phyloP scores from a whole-genome alignment of 1,140 invertebrate species.

The Drosophila insularis region DNA sequence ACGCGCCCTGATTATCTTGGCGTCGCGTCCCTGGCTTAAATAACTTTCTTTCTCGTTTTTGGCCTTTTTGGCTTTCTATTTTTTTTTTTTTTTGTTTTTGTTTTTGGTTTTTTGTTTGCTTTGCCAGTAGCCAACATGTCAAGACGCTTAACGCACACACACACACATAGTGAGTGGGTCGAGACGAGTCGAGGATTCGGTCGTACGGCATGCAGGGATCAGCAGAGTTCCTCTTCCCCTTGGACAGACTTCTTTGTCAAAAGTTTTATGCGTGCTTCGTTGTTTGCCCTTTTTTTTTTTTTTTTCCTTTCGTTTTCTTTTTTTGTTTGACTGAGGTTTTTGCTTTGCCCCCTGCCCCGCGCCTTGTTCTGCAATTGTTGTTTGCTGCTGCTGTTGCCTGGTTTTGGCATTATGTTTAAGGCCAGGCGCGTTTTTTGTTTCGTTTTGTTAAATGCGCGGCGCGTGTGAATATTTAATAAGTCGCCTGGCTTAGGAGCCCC shows the following conservation, averaged over 20 bases:
- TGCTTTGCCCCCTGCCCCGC: slow-evolving; percentile 9
- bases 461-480: slow-evolving; percentile 82
- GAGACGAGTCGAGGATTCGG: slow-evolving; percentile 48
- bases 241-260: slow-evolving; percentile 63
- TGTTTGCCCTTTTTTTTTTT: slow-evolving; percentile 63
- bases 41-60: slow-evolving; percentile 59
- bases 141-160: slow-evolving; percentile 67
- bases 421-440: slow-evolving; percentile 47
- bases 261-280: slow-evolving; percentile 77
- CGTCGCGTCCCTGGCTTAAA: slow-evolving; percentile 47
- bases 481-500: slow-evolving; percentile 47
- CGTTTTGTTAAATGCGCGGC: slow-evolving; percentile 80
- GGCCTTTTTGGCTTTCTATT: slow-evolving; percentile 1
- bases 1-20: slow-evolving; percentile 58
- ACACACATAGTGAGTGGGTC: slow-evolving; percentile 20
- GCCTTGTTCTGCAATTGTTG: slow-evolving; percentile 57
- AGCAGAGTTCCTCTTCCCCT: slow-evolving; percentile 23
- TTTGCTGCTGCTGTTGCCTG: slow-evolving; percentile 4
- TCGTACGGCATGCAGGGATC: slow-evolving; percentile 71
- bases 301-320: slow-evolving; percentile 22
- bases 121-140: slow-evolving; percentile 60
- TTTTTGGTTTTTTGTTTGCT: slow-evolving; percentile 41
- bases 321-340: slow-evolving; percentile 29
- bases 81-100: slow-evolving; percentile 23
- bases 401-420: slow-evolving; percentile 6